These are phyloP conservation scores for Paramormyrops hopkinsi DNA, from an alignment of 2,797 vertebrate genomes.

Conservation along the genomic window DNA sequence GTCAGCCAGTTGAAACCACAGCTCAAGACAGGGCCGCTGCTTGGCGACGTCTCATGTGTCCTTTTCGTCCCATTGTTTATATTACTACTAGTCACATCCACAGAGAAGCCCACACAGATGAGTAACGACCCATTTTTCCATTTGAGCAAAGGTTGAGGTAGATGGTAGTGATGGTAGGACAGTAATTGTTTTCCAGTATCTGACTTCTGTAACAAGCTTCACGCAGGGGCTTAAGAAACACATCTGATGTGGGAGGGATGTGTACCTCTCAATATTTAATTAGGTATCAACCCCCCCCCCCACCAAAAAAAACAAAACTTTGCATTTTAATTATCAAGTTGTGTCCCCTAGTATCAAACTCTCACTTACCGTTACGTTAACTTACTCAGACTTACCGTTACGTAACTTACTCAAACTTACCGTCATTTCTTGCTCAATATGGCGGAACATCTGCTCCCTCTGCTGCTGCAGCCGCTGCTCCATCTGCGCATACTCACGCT, in stretches of 20 bases:
- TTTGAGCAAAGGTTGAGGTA: neutral
- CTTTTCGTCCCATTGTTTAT: neutral
- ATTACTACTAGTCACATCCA: neutral
- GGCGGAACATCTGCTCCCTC: conserved; percentile 61
- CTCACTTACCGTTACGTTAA: neutral
- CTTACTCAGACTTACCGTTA: neutral
- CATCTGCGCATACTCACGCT: conserved; percentile 56
- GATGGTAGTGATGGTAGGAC: neutral
- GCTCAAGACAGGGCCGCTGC: neutral
- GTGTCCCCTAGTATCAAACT: neutral
- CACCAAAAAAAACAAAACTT: neutral
- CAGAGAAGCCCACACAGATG: neutral
- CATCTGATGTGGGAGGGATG: neutral
- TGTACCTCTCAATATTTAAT: neutral
- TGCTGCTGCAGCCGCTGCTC: conserved; percentile 59
- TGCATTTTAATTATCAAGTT: neutral
- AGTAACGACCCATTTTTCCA: neutral
- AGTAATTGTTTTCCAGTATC: neutral
- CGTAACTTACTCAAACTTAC: conserved; percentile 35
- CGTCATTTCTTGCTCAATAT: conserved; percentile 63
- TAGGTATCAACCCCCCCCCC: neutral
- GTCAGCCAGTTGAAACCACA: neutral
- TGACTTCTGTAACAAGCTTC: neutral
- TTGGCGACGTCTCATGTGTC: no score
- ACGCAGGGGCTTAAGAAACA: neutral